These are phyloP conservation scores for Ectobius pallidus DNA, from an alignment of 2,888 invertebrate species.

Conservation along the genomic window DNA sequence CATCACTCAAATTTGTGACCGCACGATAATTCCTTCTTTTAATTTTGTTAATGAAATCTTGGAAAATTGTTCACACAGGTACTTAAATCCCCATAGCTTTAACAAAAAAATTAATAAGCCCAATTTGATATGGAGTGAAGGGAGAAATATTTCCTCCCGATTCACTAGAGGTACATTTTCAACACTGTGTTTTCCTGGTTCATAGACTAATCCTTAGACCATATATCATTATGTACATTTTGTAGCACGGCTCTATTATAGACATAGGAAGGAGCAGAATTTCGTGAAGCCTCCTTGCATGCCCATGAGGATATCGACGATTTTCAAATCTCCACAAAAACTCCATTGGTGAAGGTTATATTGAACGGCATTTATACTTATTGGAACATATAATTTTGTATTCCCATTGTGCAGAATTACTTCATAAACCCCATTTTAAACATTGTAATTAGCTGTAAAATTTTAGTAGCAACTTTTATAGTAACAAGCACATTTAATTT, in stretches of 20 bases:
- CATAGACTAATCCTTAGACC: background rate
- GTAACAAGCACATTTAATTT: too few species aligned
- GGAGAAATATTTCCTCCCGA: background rate
- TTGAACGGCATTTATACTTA: background rate
- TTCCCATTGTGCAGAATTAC: background rate
- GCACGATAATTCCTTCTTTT: background rate
- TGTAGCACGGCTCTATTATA: background rate
- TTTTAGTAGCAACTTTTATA: too few species aligned
- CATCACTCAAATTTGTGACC: too few species aligned
- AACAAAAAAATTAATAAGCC: background rate
- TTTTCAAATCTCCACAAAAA: background rate
- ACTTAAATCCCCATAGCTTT: background rate
- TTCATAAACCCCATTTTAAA: background rate
- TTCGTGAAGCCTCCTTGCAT: background rate
- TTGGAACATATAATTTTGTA: background rate
- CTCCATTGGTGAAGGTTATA: background rate
- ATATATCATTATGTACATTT: background rate
- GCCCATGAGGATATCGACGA: background rate
- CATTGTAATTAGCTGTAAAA: background rate
- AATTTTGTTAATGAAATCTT: background rate
- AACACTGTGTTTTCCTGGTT: background rate
- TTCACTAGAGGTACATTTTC: background rate
- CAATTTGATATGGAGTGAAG: slow-evolving; percentile 9
- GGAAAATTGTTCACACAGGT: slow-evolving; percentile 14
- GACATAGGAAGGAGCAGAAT: background rate